These are phyloP conservation scores for Tiphia femorata DNA, from an alignment of 2,888 invertebrate genomes.

Conservation along the genomic window DNA sequence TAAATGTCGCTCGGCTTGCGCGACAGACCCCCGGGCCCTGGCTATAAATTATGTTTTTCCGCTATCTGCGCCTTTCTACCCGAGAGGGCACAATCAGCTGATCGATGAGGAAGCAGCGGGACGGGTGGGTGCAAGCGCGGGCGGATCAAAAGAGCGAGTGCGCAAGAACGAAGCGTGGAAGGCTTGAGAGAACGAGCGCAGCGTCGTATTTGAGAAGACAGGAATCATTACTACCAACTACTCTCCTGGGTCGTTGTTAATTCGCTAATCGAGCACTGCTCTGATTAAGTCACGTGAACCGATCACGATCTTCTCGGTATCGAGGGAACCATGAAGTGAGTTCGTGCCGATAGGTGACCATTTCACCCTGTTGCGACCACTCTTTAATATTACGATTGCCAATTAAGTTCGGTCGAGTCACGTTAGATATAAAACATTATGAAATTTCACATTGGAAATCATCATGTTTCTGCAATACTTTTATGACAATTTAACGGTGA, in stretches of 20 bases:
- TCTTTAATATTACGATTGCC: too few species aligned
- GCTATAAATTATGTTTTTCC: constrained; percentile 29
- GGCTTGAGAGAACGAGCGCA: not conserved
- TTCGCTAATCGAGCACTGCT: constrained; percentile 35
- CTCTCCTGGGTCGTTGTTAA: constrained; percentile 24
- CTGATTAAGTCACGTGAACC: constrained; percentile 30
- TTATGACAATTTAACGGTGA: too few species aligned
- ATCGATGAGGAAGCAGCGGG: constrained; percentile 21
- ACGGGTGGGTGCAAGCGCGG: not conserved
- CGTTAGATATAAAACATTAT: too few species aligned
- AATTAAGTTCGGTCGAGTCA: too few species aligned
- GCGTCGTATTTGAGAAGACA: constrained; percentile 8
- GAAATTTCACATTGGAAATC: too few species aligned
- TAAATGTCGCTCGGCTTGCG: too few species aligned
- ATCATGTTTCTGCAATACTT: too few species aligned
- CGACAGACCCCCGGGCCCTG: too few species aligned
- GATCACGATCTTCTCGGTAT: not conserved
- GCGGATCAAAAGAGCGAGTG: not conserved
- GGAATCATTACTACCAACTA: constrained; percentile 31
- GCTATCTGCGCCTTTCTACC: constrained; percentile 23
- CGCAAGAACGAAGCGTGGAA: not conserved
- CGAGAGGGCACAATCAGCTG: constrained; percentile 29
- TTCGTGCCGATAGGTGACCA: too few species aligned
- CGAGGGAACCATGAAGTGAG: not conserved
- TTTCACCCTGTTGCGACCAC: too few species aligned